Evolutionary conservation across 1,140 invertebrate species (phyloP).

Genomic region (Drosophila arizonae): DNA sequence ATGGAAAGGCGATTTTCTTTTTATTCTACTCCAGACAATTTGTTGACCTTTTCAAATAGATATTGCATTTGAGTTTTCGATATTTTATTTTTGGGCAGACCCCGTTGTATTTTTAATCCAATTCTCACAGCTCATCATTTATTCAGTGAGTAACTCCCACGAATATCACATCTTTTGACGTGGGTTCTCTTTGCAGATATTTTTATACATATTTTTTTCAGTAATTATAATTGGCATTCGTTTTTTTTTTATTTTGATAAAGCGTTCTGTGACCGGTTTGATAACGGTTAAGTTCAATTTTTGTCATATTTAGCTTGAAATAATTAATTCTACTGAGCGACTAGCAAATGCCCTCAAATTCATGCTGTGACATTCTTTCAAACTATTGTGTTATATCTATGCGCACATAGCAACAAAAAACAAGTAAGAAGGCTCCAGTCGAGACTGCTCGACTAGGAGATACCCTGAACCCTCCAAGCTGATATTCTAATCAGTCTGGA

Average conservation of each 20-base stretch:
- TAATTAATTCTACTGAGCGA: too few relatives aligned
- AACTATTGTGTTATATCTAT: too few relatives aligned
- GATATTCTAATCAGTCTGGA: too few relatives aligned
- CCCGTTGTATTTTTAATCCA: background rate
- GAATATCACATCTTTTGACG: slow-evolving; percentile 38
- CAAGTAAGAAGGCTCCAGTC: too few relatives aligned
- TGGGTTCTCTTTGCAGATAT: slow-evolving; percentile 40
- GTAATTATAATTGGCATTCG: slow-evolving; percentile 73
- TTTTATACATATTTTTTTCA: slow-evolving; percentile 31
- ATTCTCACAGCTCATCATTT: background rate
- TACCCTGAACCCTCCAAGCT: too few relatives aligned
- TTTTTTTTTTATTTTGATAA: slow-evolving; percentile 4
- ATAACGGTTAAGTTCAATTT: slow-evolving; percentile 54
- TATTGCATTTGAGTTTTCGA: background rate
- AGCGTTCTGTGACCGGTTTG: slow-evolving; percentile 42
- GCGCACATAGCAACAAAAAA: too few relatives aligned
- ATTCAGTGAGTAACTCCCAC: slow-evolving; percentile 1
- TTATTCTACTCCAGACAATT: background rate
- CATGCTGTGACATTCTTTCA: too few relatives aligned
- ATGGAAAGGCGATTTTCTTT: too few relatives aligned
- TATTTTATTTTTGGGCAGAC: background rate
- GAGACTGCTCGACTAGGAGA: too few relatives aligned
- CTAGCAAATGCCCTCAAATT: too few relatives aligned
- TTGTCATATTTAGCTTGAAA: slow-evolving; percentile 51
- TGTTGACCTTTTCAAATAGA: background rate